phyloP scores from a whole-genome alignment of 2,888 invertebrate species.

The Euclidia mi region DNA sequence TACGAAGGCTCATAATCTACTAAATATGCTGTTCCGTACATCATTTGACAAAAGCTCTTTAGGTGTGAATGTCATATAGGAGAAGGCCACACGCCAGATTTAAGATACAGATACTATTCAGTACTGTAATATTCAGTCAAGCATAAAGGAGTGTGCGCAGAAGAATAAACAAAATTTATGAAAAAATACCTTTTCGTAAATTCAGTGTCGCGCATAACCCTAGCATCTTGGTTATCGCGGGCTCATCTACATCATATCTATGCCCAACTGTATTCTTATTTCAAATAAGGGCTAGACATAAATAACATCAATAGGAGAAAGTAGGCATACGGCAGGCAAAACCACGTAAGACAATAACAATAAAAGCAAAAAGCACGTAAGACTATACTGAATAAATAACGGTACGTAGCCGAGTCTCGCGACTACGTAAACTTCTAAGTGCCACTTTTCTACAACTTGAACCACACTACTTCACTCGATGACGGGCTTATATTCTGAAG shows the following conservation, averaged over 20 bases:
- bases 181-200: no score
- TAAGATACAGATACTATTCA: no score
- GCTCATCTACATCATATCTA: neutral
- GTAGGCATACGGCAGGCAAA: conserved; percentile 5
- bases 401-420: conserved; percentile 3
- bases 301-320: conserved; percentile 6
- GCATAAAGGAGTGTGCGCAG: no score
- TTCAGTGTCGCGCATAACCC: no score
- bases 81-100: no score
- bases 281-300: neutral
- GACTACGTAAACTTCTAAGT: conserved; percentile 18
- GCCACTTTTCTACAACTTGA: conserved; percentile 9
- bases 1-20: no score
- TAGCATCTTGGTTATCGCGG: no score
- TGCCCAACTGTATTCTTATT: neutral
- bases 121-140: no score
- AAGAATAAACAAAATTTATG: no score
- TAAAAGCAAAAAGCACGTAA: conserved; percentile 19
- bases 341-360: conserved; percentile 19
- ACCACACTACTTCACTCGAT: neutral
- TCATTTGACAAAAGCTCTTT: no score
- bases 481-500: conserved; percentile 6
- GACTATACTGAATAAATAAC: conserved; percentile 21
- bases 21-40: no score
- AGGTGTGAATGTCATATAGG: no score